These are phyloP conservation scores for Sebastes hubbsi DNA, from an alignment of 2,797 vertebrate genomes.

Conservation along the genomic window DNA sequence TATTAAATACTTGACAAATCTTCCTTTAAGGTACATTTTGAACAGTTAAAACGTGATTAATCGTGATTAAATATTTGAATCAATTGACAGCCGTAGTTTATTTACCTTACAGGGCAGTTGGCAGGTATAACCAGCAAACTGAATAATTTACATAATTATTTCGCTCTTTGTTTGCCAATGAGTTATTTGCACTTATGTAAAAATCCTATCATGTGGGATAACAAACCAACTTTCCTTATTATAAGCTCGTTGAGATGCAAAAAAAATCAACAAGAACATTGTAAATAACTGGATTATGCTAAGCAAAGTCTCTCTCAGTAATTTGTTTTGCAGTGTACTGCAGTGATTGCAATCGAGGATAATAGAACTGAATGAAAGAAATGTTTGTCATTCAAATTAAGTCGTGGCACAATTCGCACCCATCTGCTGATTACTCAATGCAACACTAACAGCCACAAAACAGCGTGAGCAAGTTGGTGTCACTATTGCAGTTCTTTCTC, in stretches of 20 bases:
- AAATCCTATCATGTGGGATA: neutral
- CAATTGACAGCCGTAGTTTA: no score
- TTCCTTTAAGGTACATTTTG: no score
- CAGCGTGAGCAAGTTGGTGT: neutral
- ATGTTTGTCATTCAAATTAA: conserved; percentile 14
- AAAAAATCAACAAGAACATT: conserved; percentile 1
- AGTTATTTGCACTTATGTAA: conserved; percentile 29
- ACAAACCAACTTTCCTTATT: neutral
- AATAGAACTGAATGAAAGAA: conserved; percentile 22
- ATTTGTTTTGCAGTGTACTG: conserved; percentile 3
- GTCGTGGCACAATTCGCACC: neutral
- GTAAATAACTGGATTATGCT: neutral
- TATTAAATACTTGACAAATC: no score
- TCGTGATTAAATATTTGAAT: no score
- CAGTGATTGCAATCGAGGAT: neutral
- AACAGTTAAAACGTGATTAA: no score
- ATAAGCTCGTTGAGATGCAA: conserved; percentile 4
- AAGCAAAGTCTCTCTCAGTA: neutral
- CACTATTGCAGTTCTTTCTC: neutral
- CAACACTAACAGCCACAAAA: conserved; percentile 1
- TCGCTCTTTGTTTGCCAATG: conserved; percentile 34
- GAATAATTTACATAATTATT: conserved; percentile 59
- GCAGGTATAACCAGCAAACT: conserved; percentile 40
- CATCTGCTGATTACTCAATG: conserved; percentile 13
- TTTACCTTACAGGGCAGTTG: conserved; percentile 47